A percentile compares a stretch with the other conserved stretches of the same genome.
Evolutionary conservation across 2,113 vertebrate species (phyloP).

Genomic region (Dromaius novaehollandiae): DNA sequence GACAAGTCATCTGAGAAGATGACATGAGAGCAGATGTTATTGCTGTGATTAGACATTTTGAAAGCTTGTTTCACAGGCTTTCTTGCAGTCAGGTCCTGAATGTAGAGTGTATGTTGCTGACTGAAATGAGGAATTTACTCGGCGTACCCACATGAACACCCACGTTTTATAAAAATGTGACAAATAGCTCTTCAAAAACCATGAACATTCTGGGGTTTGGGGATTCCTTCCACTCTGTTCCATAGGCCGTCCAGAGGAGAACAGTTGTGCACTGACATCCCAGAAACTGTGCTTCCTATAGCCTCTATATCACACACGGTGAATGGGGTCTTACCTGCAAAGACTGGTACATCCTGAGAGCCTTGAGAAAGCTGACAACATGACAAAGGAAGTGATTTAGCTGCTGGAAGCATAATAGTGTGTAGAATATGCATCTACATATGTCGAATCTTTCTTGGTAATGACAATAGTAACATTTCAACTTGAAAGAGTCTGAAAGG

Average conservation of each 20-base stretch:
- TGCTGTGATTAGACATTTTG: background rate
- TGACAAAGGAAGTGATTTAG: background rate
- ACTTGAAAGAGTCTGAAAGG: conserved; percentile 25
- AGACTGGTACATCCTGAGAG: background rate
- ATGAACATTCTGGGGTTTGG: background rate
- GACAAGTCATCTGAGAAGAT: background rate
- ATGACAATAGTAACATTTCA: conserved; percentile 51
- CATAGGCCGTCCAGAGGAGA: fast-evolving
- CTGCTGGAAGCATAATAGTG: conserved; percentile 12
- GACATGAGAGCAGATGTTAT: background rate
- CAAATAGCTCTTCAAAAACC: background rate
- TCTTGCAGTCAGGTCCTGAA: fast-evolving
- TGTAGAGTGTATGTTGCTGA: fast-evolving
- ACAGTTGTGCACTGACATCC: background rate
- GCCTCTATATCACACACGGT: fast-evolving
- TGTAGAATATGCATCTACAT: conserved; percentile 54
- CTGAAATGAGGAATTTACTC: background rate
- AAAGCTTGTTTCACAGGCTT: background rate
- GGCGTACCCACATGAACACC: fast-evolving
- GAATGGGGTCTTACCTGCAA: background rate
- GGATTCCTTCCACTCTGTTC: background rate
- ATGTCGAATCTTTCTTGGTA: conserved; percentile 42
- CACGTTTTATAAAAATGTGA: background rate
- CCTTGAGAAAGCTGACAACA: background rate
- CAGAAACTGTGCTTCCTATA: background rate